Base-by-base conservation (phyloP, 1,140 invertebrate genomes). In the Brachionus koreanus region DNA sequence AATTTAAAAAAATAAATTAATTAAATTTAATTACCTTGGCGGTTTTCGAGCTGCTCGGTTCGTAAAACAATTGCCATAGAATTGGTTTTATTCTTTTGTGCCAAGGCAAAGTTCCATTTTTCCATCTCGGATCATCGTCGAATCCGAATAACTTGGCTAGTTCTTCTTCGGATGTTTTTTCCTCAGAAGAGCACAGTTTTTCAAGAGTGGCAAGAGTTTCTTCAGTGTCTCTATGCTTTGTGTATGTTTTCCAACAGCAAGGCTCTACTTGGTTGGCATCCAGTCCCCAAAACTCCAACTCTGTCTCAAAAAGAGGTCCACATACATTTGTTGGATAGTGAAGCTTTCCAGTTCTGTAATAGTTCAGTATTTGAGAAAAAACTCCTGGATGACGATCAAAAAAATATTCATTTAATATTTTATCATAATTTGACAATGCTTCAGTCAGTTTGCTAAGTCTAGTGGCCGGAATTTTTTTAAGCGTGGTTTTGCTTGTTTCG, bases 251-350 rank as follows among this genome's bases (percentile, higher is more conserved):
- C 87, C 87, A 88, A 82, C 87, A 88, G 74, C 87, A 88, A 0
- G 87, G 86, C 75, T 88, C 87, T 49, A 88, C 87, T 79, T 88
- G 87, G 39, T 87, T 87, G 81, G 87, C 86, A 75, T 88, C 87
- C 12, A 88, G 83, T 12, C 87, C 87, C 87, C 87, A 88, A 82
- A 87, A 88, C 12, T 85, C 85, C n/a, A 88, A 83, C 75, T 88
- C 87, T 16, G 87, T 86, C 82, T 88, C 87, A 83, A 88, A 88
- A 6, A 87, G 82, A 1, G 87, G 87, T 35, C 87, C 87, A 83
- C 87, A 88, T 0, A 88, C 86, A 83, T 88, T 86, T 42, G 84
- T 86, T 0, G 88, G 87, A 2, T 85, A 85, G 82, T 88, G 86
- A 2, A 87, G 83, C 52, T 86, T 85, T 42, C 86, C 87, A 25